Conservation (phyloP, 2,113 vertebrate genomes). For the human (Homo sapiens) region DNA sequence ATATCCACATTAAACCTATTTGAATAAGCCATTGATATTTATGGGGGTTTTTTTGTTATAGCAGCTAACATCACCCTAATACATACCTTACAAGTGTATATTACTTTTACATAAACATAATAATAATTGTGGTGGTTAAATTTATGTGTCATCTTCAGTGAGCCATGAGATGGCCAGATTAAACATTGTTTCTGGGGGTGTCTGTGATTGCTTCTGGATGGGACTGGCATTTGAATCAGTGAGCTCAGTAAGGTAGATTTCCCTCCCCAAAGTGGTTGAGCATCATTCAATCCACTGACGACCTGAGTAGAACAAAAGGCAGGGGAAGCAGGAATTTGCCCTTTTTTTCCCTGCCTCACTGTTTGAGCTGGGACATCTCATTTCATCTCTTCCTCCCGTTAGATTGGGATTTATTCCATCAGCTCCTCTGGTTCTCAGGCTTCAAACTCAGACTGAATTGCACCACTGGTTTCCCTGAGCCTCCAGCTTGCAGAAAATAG, state of each 20-base stretch:
- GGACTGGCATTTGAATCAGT: neutral
- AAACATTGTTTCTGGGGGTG: neutral
- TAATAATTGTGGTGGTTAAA: neutral
- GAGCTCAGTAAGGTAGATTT: neutral
- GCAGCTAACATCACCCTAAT: neutral
- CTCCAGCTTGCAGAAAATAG: neutral
- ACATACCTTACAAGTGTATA: neutral
- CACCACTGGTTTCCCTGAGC: neutral
- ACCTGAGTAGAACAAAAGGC: neutral
- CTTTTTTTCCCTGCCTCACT: neutral
- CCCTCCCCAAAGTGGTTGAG: neutral
- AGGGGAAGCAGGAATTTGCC: neutral
- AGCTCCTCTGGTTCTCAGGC: neutral
- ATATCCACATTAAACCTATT: neutral
- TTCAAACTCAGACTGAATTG: neutral
- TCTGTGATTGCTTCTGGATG: neutral
- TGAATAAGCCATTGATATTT: neutral
- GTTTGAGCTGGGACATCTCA: neutral
- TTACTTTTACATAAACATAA: neutral
- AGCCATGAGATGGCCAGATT: neutral
- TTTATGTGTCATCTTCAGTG: neutral
- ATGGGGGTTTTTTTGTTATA: neutral
- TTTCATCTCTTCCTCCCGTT: neutral
- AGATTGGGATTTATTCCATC: neutral
- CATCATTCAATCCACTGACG: neutral